phyloP scores from a whole-genome alignment of 2,113 vertebrate genomes.

The Anolis carolinensis region DNA sequence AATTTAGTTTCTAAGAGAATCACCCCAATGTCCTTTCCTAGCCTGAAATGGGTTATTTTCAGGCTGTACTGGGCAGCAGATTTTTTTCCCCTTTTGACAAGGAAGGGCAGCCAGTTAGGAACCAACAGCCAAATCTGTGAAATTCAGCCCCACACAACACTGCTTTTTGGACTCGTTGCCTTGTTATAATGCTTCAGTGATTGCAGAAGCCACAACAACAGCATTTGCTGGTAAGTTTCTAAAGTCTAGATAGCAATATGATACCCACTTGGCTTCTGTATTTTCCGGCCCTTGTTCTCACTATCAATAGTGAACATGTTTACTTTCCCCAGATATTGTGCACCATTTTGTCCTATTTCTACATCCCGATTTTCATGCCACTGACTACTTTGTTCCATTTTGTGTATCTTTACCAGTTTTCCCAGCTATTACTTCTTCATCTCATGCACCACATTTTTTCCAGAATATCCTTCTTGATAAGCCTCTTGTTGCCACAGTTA shows the following conservation, averaged over 20 bases:
- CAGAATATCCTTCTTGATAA: background rate
- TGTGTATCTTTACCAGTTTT: background rate
- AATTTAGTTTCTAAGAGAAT: slow-evolving; percentile 66
- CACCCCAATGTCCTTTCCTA: slow-evolving; percentile 48
- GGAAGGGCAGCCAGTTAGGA: slow-evolving; percentile 65
- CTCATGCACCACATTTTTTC: background rate
- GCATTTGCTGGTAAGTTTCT: background rate
- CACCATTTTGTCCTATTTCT: background rate
- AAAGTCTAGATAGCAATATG: too few species aligned
- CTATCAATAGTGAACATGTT: background rate
- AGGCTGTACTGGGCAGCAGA: slow-evolving; percentile 62
- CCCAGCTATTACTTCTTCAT: background rate
- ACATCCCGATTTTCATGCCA: background rate
- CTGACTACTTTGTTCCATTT: background rate
- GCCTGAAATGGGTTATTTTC: slow-evolving; percentile 60
- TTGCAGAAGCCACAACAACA: background rate
- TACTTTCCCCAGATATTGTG: background rate
- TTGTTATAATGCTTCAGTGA: background rate
- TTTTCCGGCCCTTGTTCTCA: too few species aligned
- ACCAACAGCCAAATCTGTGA: background rate
- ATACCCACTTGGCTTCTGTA: too few species aligned
- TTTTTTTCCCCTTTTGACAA: slow-evolving; percentile 67
- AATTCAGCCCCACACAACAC: background rate
- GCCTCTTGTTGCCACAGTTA: background rate
- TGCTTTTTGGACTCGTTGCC: background rate